Evolutionary conservation across 2,888 invertebrate genomes (phyloP).

Genomic region (Drosophila nigricruria): DNA sequence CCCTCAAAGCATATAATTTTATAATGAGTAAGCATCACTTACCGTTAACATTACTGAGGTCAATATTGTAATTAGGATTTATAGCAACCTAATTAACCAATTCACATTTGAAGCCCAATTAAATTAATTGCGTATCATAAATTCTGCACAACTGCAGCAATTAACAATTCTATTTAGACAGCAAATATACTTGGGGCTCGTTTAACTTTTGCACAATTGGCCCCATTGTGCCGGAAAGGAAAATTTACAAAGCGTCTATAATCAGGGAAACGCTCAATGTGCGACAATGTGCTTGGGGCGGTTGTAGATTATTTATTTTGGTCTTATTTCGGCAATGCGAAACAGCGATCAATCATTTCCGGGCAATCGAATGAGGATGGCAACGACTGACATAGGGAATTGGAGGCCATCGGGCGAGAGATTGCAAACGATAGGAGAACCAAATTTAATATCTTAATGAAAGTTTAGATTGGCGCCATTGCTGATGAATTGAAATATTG

Average conservation of each 20-base stretch:
- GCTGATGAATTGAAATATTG: conserved; percentile 79
- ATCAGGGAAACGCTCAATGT: conserved; percentile 51
- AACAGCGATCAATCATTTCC: conserved; percentile 72
- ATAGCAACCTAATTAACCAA: neutral
- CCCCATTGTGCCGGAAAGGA: conserved; percentile 12
- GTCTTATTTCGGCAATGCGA: conserved; percentile 42
- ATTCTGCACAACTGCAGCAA: neutral
- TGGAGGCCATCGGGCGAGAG: neutral
- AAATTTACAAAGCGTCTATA: conserved; percentile 14
- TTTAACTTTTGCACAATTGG: conserved; percentile 59
- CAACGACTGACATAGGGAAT: conserved; percentile 32
- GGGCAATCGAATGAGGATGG: conserved; percentile 68
- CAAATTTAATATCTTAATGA: conserved; percentile 71
- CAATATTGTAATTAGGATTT: neutral
- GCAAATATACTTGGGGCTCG: conserved; percentile 12
- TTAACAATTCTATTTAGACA: neutral
- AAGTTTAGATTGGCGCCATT: conserved; percentile 67
- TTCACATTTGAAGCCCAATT: neutral
- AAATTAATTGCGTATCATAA: neutral
- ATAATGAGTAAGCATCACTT: neutral
- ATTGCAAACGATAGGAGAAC: conserved; percentile 3
- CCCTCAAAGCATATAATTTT: neutral
- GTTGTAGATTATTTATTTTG: conserved; percentile 62
- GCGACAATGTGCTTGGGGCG: conserved; percentile 23
- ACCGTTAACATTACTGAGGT: neutral